phyloP scores from a whole-genome alignment of 1,140 invertebrate species.

The Drosophila setifemur region DNA sequence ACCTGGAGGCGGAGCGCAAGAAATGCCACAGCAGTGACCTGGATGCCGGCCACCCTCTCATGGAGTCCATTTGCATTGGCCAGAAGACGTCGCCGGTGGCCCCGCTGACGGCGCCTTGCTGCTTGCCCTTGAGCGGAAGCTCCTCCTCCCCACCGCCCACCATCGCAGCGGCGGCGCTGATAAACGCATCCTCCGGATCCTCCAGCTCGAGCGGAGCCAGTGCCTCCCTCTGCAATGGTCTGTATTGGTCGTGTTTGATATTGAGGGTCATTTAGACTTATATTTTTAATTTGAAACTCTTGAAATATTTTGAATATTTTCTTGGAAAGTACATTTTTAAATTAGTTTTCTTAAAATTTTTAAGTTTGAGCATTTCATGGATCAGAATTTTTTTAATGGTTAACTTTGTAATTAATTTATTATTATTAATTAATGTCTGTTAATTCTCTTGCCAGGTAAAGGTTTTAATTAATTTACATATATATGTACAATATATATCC shows the following conservation, averaged over 20 bases:
- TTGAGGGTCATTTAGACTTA: not conserved
- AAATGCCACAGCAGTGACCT: constrained; percentile 57
- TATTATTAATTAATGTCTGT: too few species aligned
- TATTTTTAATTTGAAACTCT: too few species aligned
- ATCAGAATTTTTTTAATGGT: too few species aligned
- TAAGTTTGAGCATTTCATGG: too few species aligned
- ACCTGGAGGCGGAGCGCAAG: constrained; percentile 56
- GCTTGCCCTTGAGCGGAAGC: constrained; percentile 46
- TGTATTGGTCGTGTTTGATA: not conserved
- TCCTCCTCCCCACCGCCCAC: constrained; percentile 38
- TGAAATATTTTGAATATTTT: too few species aligned
- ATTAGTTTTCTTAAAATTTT: too few species aligned
- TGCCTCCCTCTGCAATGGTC: constrained; percentile 61
- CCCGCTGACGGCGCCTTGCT: constrained; percentile 48
- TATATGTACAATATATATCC: too few species aligned
- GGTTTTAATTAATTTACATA: too few species aligned
- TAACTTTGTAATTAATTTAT: too few species aligned
- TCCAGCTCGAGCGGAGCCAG: constrained; percentile 25
- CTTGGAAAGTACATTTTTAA: too few species aligned
- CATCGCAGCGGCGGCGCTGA: constrained; percentile 47
- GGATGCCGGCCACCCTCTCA: constrained; percentile 59
- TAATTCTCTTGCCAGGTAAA: too few species aligned
- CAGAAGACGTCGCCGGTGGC: constrained; percentile 31
- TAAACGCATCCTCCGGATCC: constrained; percentile 48
- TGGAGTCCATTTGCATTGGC: constrained; percentile 64